phyloP scores from a whole-genome alignment of 2,888 invertebrate species.

The Ophion obscuratus region DNA sequence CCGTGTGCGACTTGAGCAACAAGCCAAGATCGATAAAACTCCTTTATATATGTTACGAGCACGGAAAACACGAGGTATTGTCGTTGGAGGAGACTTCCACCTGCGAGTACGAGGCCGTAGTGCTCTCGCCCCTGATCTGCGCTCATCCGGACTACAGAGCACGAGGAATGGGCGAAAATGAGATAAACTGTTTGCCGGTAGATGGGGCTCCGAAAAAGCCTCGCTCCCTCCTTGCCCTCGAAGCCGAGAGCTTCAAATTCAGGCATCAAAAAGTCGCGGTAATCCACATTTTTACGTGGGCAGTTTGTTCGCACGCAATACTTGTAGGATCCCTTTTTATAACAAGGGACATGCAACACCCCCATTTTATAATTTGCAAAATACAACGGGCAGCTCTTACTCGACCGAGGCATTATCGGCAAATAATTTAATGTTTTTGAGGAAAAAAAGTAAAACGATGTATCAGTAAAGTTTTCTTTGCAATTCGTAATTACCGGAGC shows the following conservation, averaged over 20 bases:
- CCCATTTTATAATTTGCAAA: not conserved
- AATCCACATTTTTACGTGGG: slow-evolving; percentile 62
- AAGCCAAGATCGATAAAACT: slow-evolving; percentile 93
- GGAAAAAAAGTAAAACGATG: not conserved
- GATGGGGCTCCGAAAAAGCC: slow-evolving; percentile 90
- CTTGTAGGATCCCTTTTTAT: not conserved
- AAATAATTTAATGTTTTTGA: not conserved
- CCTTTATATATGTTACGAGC: slow-evolving; percentile 94
- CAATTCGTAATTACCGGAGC: not conserved
- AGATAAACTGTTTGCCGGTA: slow-evolving; percentile 90
- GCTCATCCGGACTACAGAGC: slow-evolving; percentile 94
- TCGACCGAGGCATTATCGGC: not conserved
- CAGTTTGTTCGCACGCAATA: not conserved
- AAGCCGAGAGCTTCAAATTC: slow-evolving; percentile 89
- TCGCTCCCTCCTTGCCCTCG: slow-evolving; percentile 88
- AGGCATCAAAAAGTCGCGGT: slow-evolving; percentile 87
- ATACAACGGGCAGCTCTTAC: not conserved
- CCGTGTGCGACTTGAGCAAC: slow-evolving; percentile 95
- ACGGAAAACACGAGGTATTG: slow-evolving; percentile 96
- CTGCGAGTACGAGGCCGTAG: slow-evolving; percentile 97
- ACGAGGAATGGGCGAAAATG: slow-evolving; percentile 90
- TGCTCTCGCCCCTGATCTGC: slow-evolving; percentile 94
- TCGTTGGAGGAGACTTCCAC: slow-evolving; percentile 96
- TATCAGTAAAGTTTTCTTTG: not conserved
- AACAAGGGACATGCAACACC: not conserved